Base-by-base conservation (phyloP, 1,140 invertebrate species). In the Drosophila sp. region DNA sequence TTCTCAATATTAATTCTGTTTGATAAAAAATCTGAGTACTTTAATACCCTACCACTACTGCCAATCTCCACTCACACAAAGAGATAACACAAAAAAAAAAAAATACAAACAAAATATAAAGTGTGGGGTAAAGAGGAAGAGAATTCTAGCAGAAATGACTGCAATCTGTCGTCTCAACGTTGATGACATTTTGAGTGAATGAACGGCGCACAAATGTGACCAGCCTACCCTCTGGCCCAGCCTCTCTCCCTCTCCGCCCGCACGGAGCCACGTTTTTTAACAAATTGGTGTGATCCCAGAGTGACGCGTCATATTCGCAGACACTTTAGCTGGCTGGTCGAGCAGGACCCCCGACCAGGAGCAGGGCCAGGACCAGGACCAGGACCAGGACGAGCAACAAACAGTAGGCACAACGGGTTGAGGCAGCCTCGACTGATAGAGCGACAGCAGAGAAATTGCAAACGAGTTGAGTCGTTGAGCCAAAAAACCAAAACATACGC, bases 401-500 rank as follows among this genome's bases (percentile, higher is more conserved):
- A 16, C 13, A 58, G 34, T 18, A 21, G 61, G 53, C 50, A 56
- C 21, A 38, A 8, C 5, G 7, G 45, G 14, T 34, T 51, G 51
- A 41, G 46, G 36, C 43, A 29, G 61, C 61, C 27, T 62, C n/a
- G 50, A 54, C 75, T 83, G 80, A 83, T 82, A 82, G 79, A 83
- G 71, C 79, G 80, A 84, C 81, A 86, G 81, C 82, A 86, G 81
- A 86, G 78, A 86, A 87, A 86, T 86, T 86, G 81, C 81, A 78
- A 87, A 86, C 82, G 81, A 86, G 81, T 82, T 82, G 78, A 86
- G 82, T 86, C 83, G 82, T 87, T 86, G 75, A 82, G 82, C 82
- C 82, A 87, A 87, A 87, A 89, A 87, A 89, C 83, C 82, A 87
- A 89, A 87, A 89, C 82, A 87, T 89, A 89, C 83, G 83, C 82